Conservation (phyloP, 2,888 invertebrate genomes). For the Chrysolina oricalcia region DNA sequence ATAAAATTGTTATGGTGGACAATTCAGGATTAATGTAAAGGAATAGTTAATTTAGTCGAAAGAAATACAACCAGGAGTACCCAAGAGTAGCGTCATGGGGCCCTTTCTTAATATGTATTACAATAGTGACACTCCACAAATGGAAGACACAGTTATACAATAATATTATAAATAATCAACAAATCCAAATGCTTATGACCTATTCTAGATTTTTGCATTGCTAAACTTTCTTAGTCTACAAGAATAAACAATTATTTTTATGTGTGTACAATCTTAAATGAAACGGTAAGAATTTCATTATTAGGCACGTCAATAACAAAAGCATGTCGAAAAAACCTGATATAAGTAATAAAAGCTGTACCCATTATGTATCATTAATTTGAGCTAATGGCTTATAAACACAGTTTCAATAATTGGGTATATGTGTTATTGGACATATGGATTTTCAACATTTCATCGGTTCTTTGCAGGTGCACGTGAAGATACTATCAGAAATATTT, state of each 20-base stretch:
- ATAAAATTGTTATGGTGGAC: too few relatives aligned
- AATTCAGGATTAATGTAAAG: too few relatives aligned
- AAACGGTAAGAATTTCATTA: slow-evolving; percentile 1
- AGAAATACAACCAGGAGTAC: too few relatives aligned
- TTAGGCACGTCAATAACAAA: slow-evolving; percentile 7
- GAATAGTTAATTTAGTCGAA: too few relatives aligned
- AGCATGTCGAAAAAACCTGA: slow-evolving; percentile 2
- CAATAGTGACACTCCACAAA: too few relatives aligned
- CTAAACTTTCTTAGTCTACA: too few relatives aligned
- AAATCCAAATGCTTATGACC: too few relatives aligned
- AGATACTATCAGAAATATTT: background rate
- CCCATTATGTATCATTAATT: slow-evolving; percentile 22
- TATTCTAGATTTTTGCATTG: too few relatives aligned
- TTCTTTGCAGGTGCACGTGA: background rate
- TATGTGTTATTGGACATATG: slow-evolving; percentile 4
- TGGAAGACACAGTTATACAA: too few relatives aligned
- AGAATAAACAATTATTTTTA: background rate
- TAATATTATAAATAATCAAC: too few relatives aligned
- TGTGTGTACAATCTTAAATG: background rate
- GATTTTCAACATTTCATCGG: slow-evolving; percentile 8
- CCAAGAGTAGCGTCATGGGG: too few relatives aligned
- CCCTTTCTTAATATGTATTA: too few relatives aligned
- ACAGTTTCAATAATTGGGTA: slow-evolving; percentile 7
- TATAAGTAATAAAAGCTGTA: slow-evolving; percentile 16
- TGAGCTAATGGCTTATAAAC: slow-evolving; percentile 9